Percentiles rank a stretch among this genome's conserved stretches.
phyloP scores from a whole-genome alignment of 2,113 vertebrate species.

The Amphiprion percula region DNA sequence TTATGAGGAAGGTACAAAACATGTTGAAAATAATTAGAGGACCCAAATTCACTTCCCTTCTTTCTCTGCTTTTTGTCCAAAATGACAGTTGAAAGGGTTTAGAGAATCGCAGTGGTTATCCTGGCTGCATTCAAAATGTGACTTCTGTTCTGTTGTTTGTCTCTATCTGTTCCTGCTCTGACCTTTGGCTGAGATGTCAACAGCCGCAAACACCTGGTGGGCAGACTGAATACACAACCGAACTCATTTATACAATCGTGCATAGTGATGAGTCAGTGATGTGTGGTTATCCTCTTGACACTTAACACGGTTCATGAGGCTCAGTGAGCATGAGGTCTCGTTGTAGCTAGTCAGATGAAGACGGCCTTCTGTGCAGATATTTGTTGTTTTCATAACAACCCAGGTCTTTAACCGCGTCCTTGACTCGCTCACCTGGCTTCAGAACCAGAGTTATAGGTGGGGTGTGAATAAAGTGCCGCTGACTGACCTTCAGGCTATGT shows the following conservation, averaged over 20 bases:
- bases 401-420: constrained; percentile 21
- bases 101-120: neutral
- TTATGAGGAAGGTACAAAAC: neutral
- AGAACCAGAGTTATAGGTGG: constrained; percentile 27
- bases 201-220: neutral
- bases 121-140: neutral
- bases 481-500: constrained; percentile 54
- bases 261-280: neutral
- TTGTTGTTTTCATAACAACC: constrained; percentile 59
- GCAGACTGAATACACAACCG: constrained; percentile 25
- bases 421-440: constrained; percentile 9
- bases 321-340: neutral
- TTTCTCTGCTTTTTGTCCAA: neutral
- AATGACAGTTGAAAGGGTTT: too few relatives aligned
- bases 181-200: constrained; percentile 6
- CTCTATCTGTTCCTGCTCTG: neutral
- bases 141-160: constrained; percentile 3
- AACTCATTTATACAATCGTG: neutral
- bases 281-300: neutral
- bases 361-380: neutral
- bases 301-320: neutral
- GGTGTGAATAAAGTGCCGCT: constrained; percentile 38
- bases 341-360: neutral
- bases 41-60: neutral
- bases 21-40: neutral